Evolutionary conservation across 2,113 vertebrate species (phyloP).

Genomic region (Spilogale gracilis): DNA sequence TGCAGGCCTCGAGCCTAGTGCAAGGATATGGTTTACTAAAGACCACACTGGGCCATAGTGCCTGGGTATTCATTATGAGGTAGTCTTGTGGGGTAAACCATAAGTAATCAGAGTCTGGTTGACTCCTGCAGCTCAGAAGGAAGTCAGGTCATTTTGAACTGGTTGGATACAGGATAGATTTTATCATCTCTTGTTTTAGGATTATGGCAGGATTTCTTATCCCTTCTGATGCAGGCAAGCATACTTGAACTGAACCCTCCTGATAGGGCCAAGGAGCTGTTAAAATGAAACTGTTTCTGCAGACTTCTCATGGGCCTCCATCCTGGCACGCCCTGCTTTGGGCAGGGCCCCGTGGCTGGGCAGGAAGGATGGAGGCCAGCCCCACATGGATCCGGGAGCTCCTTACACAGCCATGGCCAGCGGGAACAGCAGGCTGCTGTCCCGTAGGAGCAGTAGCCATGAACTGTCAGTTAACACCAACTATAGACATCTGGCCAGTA

Average conservation of each 20-base stretch:
- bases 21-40: neutral
- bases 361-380: neutral
- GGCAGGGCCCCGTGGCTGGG: neutral
- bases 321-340: neutral
- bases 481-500: neutral
- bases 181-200: neutral
- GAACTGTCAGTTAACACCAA: neutral
- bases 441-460: neutral
- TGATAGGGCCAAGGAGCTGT: neutral
- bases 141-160: slow-evolving; percentile 41
- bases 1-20: neutral
- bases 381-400: neutral
- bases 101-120: neutral
- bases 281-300: neutral
- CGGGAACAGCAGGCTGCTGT: neutral
- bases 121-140: slow-evolving; percentile 33
- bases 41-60: neutral
- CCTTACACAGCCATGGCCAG: neutral
- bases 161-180: neutral
- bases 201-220: slow-evolving; percentile 29
- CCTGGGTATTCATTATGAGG: neutral
- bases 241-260: neutral
- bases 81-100: neutral
- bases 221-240: neutral
- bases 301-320: neutral